Evolutionary conservation across 2,888 invertebrate genomes (phyloP).

Genomic region (Metalampra italica): DNA sequence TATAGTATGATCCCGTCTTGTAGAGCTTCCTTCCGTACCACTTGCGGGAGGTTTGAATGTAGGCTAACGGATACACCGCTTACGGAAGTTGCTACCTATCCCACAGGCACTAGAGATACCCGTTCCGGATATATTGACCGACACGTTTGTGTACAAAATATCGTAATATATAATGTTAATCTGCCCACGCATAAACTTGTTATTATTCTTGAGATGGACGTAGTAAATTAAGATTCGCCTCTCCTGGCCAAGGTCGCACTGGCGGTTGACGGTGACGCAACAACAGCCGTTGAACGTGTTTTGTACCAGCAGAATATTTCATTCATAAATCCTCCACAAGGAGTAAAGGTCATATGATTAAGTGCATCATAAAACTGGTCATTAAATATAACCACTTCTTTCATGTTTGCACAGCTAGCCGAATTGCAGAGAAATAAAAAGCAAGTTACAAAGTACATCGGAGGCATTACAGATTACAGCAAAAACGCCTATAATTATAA

Average conservation of each 20-base stretch:
- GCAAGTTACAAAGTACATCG: too few species aligned
- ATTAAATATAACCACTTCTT: not conserved
- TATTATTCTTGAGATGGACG: slow-evolving; percentile 22
- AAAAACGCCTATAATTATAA: too few species aligned
- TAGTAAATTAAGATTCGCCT: slow-evolving; percentile 27
- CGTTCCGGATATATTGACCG: not conserved
- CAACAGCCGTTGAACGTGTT: slow-evolving; percentile 54
- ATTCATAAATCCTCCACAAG: slow-evolving; percentile 53
- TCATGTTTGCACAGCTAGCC: too few species aligned
- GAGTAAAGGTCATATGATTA: slow-evolving; percentile 18
- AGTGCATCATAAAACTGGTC: not conserved
- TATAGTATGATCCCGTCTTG: slow-evolving; percentile 52
- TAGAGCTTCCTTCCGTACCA: slow-evolving; percentile 69
- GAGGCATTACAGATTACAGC: too few species aligned
- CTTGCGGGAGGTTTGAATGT: slow-evolving; percentile 35
- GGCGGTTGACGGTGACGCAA: slow-evolving; percentile 57
- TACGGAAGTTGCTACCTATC: slow-evolving; percentile 45
- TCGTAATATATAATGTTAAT: not conserved
- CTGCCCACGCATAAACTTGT: slow-evolving; percentile 22
- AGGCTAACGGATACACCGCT: slow-evolving; percentile 63
- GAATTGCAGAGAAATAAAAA: too few species aligned
- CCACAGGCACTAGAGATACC: not conserved
- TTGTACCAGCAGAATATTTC: slow-evolving; percentile 42
- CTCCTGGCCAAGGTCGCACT: slow-evolving; percentile 58
- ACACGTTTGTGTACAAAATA: not conserved